These are phyloP conservation scores for Chrysocyon brachyurus DNA, from an alignment of 2,797 vertebrate genomes.

Conservation along the genomic window DNA sequence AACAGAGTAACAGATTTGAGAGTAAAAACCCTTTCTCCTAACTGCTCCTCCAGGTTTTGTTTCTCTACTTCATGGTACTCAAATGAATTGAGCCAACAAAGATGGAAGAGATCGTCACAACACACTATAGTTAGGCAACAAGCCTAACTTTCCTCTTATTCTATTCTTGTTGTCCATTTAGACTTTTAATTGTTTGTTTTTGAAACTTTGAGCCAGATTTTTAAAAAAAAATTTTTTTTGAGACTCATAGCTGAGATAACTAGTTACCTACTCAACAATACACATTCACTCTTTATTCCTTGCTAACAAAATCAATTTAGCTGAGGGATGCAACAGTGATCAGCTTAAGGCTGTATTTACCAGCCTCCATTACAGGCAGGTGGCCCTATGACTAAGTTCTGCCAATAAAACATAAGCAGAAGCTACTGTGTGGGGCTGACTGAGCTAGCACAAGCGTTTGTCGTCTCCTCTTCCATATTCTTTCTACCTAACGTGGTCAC, in stretches of 20 bases:
- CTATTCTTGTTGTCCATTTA: neutral
- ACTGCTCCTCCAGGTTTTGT: neutral
- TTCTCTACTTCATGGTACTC: neutral
- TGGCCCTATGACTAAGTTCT: neutral
- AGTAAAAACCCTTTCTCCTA: neutral
- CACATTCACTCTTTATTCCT: neutral
- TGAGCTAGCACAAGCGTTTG: neutral
- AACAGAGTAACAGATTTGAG: neutral
- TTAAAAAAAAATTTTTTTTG: neutral
- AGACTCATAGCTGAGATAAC: neutral
- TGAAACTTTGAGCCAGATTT: neutral
- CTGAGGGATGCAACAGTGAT: neutral
- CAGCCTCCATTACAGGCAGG: neutral
- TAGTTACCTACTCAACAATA: neutral
- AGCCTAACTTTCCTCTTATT: neutral
- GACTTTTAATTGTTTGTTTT: neutral
- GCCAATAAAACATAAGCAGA: constrained; percentile 46
- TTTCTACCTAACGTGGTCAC: neutral
- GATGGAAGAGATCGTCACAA: neutral
- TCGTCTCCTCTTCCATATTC: neutral
- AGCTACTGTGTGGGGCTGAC: neutral
- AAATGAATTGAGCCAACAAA: neutral
- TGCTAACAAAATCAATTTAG: neutral
- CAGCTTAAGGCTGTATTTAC: neutral
- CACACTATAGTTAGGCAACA: neutral